These are phyloP conservation scores for Thaumetopoea pityocampa DNA, from an alignment of 1,140 invertebrate genomes.

Conservation along the genomic window DNA sequence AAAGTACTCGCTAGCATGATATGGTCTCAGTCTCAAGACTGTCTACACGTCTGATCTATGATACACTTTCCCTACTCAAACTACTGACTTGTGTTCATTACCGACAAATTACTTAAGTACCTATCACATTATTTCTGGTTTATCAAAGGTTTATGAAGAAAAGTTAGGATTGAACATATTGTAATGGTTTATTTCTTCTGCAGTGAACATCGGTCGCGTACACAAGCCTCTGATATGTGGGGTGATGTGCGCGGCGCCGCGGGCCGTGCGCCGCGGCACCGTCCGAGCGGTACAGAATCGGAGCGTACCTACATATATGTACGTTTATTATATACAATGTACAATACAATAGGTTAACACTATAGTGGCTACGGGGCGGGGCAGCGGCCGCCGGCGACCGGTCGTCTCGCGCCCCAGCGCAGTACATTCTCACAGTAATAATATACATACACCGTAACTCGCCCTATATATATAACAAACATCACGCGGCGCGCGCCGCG, in stretches of 20 bases:
- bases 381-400: slow-evolving; percentile 44
- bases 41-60: slow-evolving; percentile 66
- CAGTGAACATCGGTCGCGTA: slow-evolving; percentile 32
- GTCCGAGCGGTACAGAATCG: slow-evolving; percentile 57
- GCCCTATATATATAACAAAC: slow-evolving; percentile 73
- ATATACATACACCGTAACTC: slow-evolving; percentile 69
- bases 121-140: background rate
- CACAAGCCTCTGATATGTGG: slow-evolving; percentile 70
- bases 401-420: slow-evolving; percentile 51
- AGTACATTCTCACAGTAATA: slow-evolving; percentile 70
- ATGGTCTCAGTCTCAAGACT: slow-evolving; percentile 74
- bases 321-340: slow-evolving; percentile 72
- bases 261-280: slow-evolving; percentile 48
- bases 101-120: slow-evolving; percentile 29
- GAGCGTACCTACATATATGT: slow-evolving; percentile 61
- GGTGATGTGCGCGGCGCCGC: slow-evolving; percentile 67
- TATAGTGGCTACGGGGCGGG: slow-evolving; percentile 53
- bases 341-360: slow-evolving; percentile 64
- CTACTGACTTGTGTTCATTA: slow-evolving; percentile 54
- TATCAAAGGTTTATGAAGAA: no score
- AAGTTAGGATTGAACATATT: no score
- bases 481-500: slow-evolving; percentile 62
- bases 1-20: slow-evolving; percentile 62
- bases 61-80: slow-evolving; percentile 68
- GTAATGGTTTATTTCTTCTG: background rate